These are phyloP conservation scores for Tokudaia muenninki DNA, from an alignment of 2,797 vertebrate genomes.

Conservation along the genomic window DNA sequence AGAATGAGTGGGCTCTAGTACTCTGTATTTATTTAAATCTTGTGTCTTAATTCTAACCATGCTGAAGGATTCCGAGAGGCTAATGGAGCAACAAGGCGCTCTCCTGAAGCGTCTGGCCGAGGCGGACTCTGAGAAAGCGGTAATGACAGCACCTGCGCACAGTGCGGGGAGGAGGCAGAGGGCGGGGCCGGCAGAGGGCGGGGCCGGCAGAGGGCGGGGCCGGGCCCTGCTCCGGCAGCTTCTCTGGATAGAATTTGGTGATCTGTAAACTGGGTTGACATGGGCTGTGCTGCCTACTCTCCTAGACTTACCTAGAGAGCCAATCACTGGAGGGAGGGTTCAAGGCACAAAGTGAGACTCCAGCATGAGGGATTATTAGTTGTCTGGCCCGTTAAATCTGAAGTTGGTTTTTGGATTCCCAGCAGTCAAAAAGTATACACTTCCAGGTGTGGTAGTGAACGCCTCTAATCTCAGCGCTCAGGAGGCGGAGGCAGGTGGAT, in stretches of 20 bases:
- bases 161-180: too few relatives aligned
- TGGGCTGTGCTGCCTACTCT: background rate
- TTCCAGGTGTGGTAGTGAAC: background rate
- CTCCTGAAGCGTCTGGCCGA: slow-evolving; percentile 92
- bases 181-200: fast-evolving
- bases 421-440: background rate
- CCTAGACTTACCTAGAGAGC: background rate
- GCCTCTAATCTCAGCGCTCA: background rate
- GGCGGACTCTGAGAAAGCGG: slow-evolving; percentile 92
- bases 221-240: background rate
- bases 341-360: background rate
- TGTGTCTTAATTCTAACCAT: background rate
- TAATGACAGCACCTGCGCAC: slow-evolving; percentile 79
- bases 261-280: background rate
- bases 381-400: background rate
- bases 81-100: slow-evolving; percentile 90
- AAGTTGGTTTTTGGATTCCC: background rate
- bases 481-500: background rate
- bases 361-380: background rate
- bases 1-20: background rate
- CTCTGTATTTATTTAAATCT: background rate
- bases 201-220: background rate
- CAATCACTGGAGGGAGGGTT: background rate
- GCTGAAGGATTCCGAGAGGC: slow-evolving; percentile 89
- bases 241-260: background rate